A percentile compares a stretch with the other conserved stretches of the same genome.
Evolutionary conservation across 2,888 invertebrate species (phyloP).

Genomic region (Brachynemurus nebulosus): DNA sequence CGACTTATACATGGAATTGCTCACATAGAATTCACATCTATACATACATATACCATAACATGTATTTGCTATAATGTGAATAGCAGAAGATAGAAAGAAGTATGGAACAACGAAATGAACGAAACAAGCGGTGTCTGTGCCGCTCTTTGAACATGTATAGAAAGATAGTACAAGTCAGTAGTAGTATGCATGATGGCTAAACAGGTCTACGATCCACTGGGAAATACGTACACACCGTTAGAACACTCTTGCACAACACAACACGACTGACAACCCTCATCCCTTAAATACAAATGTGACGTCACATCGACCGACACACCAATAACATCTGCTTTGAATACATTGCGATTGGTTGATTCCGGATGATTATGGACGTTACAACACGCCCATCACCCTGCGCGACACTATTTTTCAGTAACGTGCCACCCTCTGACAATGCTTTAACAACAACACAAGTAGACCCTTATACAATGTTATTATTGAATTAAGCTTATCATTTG

Average conservation of each 20-base stretch:
- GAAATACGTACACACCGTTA: background rate
- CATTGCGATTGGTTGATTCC: slow-evolving; percentile 16
- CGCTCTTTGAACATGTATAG: no score
- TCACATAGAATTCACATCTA: no score
- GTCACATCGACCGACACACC: slow-evolving; percentile 22
- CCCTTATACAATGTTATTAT: slow-evolving; percentile 36
- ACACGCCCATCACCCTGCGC: slow-evolving; percentile 15
- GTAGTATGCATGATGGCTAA: background rate
- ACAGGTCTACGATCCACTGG: background rate
- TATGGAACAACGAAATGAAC: no score
- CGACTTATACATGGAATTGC: no score
- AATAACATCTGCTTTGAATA: slow-evolving; percentile 15
- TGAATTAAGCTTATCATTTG: slow-evolving; percentile 70
- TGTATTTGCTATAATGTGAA: no score
- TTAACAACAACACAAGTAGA: background rate
- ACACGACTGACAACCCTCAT: background rate
- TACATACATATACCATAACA: no score
- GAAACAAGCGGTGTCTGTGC: no score
- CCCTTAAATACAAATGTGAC: slow-evolving; percentile 21
- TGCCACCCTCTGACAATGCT: slow-evolving; percentile 27
- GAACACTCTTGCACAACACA: background rate
- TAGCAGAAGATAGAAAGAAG: no score
- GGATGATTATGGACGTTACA: slow-evolving; percentile 16
- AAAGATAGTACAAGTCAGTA: no score
- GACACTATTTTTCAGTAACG: slow-evolving; percentile 23